Evolutionary conservation across 2,888 invertebrate genomes (phyloP), one percentile per base, ranked within the genome.

Genomic region (Synergus japonicus): DNA sequence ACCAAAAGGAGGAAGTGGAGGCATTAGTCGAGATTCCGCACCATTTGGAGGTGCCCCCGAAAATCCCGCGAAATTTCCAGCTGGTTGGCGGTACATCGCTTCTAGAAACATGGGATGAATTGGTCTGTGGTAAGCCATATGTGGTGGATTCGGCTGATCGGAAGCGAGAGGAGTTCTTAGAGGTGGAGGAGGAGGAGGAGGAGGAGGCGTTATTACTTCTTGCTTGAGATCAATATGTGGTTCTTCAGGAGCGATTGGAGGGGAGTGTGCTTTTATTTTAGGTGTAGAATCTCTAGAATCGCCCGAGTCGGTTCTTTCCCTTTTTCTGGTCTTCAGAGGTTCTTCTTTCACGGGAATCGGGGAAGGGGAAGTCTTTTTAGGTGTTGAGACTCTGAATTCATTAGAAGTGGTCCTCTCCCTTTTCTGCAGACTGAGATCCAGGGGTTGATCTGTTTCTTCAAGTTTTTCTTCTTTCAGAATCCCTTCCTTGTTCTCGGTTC

Each of bases 51-150:
- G 86, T 7, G 92, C 90, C 49, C 93, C 93, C 13, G 94, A 93
- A 90, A 95, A 95, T 15, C 92, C 93, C 94, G 93, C 43, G 80
- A 89, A 91, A 67, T 83, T 81, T 46, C 83, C 88, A 63, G 85
- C 78, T 1, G 90, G 85, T 1, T 83, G 81, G 41, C 86, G 85
- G 67, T 92, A 92, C 88, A 91, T 91, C 0, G 90, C 89, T 78
- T 91, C 91, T 41, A 91, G 93, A 78, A 97, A 93, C 92, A 96
- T 94, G 0, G 97, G 97, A 88, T 97, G 97, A 80, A 97, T 95
- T 0, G 97, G 96, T 90, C 96, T 94, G 0, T 98, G 97, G 87
- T 97, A 97, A 0, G 95, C 96, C 93, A 97, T 95, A 78, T 92
- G 92, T 0, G 95, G 94, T 1, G 95, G 94, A 44, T 69, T 49